These are phyloP conservation scores for Rhineura floridana DNA, from an alignment of 2,113 vertebrate species.

Conservation along the genomic window DNA sequence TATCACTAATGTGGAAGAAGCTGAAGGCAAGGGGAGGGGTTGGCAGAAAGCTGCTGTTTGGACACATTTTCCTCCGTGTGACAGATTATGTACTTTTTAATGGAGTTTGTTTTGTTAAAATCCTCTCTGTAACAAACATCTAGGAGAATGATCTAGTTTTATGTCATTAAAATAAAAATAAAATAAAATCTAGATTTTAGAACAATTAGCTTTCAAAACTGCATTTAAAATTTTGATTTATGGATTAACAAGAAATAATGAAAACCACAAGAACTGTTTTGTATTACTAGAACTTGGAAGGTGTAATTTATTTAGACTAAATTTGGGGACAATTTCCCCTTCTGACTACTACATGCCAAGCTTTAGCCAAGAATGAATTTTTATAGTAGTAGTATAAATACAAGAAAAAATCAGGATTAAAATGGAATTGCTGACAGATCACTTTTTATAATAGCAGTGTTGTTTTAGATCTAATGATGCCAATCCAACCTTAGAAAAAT, in stretches of 20 bases:
- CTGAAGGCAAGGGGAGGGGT: too few species aligned
- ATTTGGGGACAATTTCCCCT: background rate
- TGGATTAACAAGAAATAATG: background rate
- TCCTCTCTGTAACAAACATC: background rate
- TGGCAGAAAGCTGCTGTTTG: background rate
- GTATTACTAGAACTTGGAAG: slow-evolving; percentile 13
- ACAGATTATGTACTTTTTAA: background rate
- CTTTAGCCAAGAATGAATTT: slow-evolving; percentile 21
- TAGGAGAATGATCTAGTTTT: slow-evolving; percentile 1
- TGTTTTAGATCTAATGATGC: slow-evolving; percentile 23
- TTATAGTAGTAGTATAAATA: slow-evolving; percentile 15
- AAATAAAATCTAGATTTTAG: slow-evolving; percentile 9
- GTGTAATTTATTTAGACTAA: slow-evolving; percentile 32
- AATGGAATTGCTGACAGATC: slow-evolving; percentile 9
- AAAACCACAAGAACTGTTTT: slow-evolving; percentile 17
- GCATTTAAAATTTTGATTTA: slow-evolving; percentile 6
- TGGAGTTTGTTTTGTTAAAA: background rate
- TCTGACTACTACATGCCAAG: background rate
- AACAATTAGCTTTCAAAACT: slow-evolving; percentile 17
- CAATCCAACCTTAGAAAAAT: background rate
- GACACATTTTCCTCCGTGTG: background rate
- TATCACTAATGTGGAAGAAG: background rate
- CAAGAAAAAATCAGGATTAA: background rate
- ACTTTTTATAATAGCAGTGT: slow-evolving; percentile 13
- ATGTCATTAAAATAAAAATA: slow-evolving; percentile 20